Evolutionary conservation across 2,888 invertebrate genomes (phyloP).

Genomic region (Eulithis prunata): DNA sequence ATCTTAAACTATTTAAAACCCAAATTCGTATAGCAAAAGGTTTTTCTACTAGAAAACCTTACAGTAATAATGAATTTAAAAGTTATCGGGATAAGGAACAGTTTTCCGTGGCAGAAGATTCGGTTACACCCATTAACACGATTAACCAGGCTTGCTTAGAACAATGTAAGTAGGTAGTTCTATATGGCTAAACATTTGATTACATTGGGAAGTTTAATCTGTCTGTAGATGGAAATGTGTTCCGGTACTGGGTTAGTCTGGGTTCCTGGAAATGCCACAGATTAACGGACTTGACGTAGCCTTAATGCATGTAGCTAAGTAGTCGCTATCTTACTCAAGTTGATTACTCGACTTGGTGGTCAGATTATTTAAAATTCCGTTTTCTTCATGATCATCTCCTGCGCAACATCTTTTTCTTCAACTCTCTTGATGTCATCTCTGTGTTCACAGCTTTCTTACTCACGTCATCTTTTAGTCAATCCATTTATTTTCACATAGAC

Average conservation of each 20-base stretch:
- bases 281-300: slow-evolving; percentile 2
- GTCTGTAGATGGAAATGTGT: slow-evolving; percentile 21
- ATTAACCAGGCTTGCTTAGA: slow-evolving; percentile 70
- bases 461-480: too few species aligned
- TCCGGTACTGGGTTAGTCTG: slow-evolving; percentile 25
- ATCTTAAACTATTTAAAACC: slow-evolving; percentile 43
- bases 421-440: too few species aligned
- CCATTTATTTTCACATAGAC: too few species aligned
- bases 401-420: too few species aligned
- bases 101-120: slow-evolving; percentile 40
- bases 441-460: too few species aligned
- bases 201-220: slow-evolving; percentile 42
- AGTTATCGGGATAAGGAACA: slow-evolving; percentile 40
- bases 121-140: slow-evolving; percentile 66
- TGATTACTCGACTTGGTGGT: too few species aligned
- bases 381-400: too few species aligned
- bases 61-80: slow-evolving; percentile 49
- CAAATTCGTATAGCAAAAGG: slow-evolving; percentile 39
- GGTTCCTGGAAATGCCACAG: slow-evolving; percentile 23
- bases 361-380: too few species aligned
- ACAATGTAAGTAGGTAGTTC: slow-evolving; percentile 49
- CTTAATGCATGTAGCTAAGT: background rate
- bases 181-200: slow-evolving; percentile 49
- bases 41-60: slow-evolving; percentile 19
- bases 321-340: too few species aligned